phyloP scores from a whole-genome alignment of 2,888 invertebrate genomes.

The Xanthorhoe spadicearia region DNA sequence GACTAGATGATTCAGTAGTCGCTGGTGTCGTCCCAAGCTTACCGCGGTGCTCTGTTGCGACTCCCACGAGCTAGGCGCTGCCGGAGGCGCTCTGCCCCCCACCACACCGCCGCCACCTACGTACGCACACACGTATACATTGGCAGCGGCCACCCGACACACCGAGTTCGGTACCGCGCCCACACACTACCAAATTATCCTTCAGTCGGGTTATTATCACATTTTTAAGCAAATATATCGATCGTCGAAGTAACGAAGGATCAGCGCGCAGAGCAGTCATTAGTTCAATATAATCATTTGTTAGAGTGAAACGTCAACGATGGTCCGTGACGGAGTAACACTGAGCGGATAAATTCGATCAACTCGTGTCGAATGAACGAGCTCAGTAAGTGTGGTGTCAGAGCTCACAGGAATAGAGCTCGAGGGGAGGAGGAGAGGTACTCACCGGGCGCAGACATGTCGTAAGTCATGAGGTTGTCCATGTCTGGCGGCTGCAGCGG shows the following conservation, averaged over 20 bases:
- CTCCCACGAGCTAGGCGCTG: slow-evolving; percentile 75
- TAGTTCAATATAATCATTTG: slow-evolving; percentile 2
- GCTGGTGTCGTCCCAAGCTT: slow-evolving; percentile 75
- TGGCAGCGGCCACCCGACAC: slow-evolving; percentile 45
- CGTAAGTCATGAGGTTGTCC: slow-evolving; percentile 88
- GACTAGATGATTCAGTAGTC: slow-evolving; percentile 67
- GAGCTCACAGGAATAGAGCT: background rate
- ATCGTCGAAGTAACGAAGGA: slow-evolving; percentile 1
- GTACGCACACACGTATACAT: slow-evolving; percentile 78
- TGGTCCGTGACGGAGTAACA: slow-evolving; percentile 22
- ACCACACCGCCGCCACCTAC: slow-evolving; percentile 81
- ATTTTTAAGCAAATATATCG: slow-evolving; percentile 10
- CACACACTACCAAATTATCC: slow-evolving; percentile 29
- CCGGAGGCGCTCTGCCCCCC: slow-evolving; percentile 72
- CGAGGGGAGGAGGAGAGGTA: slow-evolving; percentile 8
- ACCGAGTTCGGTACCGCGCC: slow-evolving; percentile 30
- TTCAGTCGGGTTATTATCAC: slow-evolving; percentile 27
- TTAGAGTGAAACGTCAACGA: slow-evolving; percentile 21
- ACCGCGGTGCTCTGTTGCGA: slow-evolving; percentile 77
- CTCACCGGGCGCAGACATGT: slow-evolving; percentile 87
- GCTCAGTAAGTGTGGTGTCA: background rate
- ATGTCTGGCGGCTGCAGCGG: slow-evolving; percentile 86
- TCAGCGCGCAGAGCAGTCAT: background rate
- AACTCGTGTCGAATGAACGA: slow-evolving; percentile 13
- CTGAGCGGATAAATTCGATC: slow-evolving; percentile 14